Conservation (phyloP, 1,140 invertebrate genomes). For the Whitmania pigra region DNA sequence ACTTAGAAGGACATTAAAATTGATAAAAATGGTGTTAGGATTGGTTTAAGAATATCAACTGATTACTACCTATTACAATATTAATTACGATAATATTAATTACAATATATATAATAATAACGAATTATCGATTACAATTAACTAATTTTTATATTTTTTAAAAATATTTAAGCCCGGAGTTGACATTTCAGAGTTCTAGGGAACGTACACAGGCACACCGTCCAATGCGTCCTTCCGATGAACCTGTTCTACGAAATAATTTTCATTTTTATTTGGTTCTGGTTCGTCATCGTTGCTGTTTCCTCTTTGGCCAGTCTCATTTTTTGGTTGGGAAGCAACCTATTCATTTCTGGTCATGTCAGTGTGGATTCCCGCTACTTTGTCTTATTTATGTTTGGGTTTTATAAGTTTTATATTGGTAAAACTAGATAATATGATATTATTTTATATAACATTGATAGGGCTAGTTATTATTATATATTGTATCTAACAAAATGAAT, state of each 20-base stretch:
- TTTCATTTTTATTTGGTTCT: constrained; percentile 49
- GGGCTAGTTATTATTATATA: neutral
- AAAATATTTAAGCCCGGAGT: too few relatives aligned
- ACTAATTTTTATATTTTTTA: too few relatives aligned
- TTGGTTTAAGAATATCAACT: too few relatives aligned
- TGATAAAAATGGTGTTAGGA: too few relatives aligned
- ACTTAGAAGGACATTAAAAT: too few relatives aligned
- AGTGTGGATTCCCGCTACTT: neutral
- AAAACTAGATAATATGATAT: neutral
- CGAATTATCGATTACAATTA: too few relatives aligned
- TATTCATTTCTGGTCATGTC: neutral
- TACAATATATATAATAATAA: too few relatives aligned
- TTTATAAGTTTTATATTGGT: too few relatives aligned
- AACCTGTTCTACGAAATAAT: constrained; percentile 50
- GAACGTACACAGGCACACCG: constrained; percentile 45
- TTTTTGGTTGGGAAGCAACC: constrained; percentile 28
- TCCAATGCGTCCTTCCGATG: constrained; percentile 48
- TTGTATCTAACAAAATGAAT: too few relatives aligned
- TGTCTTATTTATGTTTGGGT: too few relatives aligned
- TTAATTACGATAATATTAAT: too few relatives aligned
- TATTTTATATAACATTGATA: neutral
- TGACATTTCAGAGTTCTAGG: constrained; percentile 28
- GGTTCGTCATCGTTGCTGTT: constrained; percentile 46
- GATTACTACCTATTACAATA: too few relatives aligned
- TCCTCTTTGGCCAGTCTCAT: constrained; percentile 42